phyloP scores from a whole-genome alignment of 2,797 vertebrate species.

The Heterohyrax brucei region DNA sequence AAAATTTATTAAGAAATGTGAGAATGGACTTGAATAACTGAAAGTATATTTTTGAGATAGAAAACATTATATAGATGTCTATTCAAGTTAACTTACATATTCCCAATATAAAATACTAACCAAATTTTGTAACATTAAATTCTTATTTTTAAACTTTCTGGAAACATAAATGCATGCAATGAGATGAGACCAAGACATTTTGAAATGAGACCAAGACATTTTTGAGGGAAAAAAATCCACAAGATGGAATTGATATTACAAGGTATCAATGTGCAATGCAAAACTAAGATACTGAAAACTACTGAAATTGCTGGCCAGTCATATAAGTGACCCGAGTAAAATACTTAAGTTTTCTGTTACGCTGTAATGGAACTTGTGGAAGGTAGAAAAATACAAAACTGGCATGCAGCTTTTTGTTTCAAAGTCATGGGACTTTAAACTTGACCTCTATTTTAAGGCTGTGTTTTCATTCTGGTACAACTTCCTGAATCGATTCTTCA shows the following conservation, averaged over 20 bases:
- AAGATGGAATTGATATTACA: too few species aligned
- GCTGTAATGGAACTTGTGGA: not conserved
- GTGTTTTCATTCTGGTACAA: not conserved
- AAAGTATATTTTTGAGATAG: not conserved
- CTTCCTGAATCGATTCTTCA: not conserved
- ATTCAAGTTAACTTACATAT: not conserved
- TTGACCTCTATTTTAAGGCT: not conserved
- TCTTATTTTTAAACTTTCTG: not conserved
- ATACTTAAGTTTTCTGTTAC: not conserved
- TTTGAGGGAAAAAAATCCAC: not conserved
- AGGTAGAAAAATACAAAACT: not conserved
- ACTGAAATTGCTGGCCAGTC: not conserved
- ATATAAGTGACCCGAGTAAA: not conserved
- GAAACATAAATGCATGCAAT: not conserved
- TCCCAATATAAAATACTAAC: constrained; percentile 16
- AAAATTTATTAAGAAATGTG: not conserved
- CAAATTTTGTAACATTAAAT: not conserved
- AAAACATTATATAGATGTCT: not conserved
- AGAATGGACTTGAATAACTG: not conserved
- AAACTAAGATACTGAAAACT: not conserved
- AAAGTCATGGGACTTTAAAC: not conserved
- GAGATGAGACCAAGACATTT: not conserved
- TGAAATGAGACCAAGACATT: not conserved
- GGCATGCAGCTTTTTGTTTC: not conserved
- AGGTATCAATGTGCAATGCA: not conserved